Evolutionary conservation across 2,888 invertebrate species (phyloP).

Genomic region (Archaeoteleia sp.): DNA sequence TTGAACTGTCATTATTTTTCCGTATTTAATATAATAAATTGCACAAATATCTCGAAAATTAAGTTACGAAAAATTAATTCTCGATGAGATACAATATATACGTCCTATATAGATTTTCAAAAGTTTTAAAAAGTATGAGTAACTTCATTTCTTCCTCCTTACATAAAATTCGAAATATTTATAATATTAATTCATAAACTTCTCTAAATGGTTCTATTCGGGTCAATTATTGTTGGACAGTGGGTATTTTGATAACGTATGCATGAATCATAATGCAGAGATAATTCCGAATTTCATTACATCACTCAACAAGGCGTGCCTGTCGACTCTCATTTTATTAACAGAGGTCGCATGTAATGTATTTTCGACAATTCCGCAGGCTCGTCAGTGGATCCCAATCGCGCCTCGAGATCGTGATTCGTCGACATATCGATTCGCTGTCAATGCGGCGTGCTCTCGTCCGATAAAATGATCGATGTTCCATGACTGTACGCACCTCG

Average conservation of each 20-base stretch:
- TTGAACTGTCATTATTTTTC: too few species aligned
- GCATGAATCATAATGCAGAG: background rate
- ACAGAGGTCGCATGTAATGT: slow-evolving; percentile 33
- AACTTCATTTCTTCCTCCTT: background rate
- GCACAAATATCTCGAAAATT: too few species aligned
- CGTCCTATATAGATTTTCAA: too few species aligned
- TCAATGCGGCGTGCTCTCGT: slow-evolving; percentile 43
- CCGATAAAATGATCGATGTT: slow-evolving; percentile 48
- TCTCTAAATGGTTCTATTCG: slow-evolving; percentile 1
- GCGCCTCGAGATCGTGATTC: slow-evolving; percentile 33
- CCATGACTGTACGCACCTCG: slow-evolving; percentile 34
- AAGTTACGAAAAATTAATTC: too few species aligned
- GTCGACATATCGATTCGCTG: slow-evolving; percentile 42
- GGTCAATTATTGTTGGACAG: background rate
- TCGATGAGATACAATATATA: too few species aligned
- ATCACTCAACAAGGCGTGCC: slow-evolving; percentile 30
- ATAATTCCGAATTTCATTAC: slow-evolving; percentile 29
- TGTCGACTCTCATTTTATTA: slow-evolving; percentile 43
- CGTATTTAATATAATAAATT: too few species aligned
- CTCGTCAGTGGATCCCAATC: slow-evolving; percentile 10
- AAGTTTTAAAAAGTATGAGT: too few species aligned
- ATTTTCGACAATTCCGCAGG: slow-evolving; percentile 40
- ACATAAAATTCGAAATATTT: too few species aligned
- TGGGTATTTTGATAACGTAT: too few species aligned
- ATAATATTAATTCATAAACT: slow-evolving; percentile 6